phyloP scores from a whole-genome alignment of 2,113 vertebrate species.

The Ochotona princeps region DNA sequence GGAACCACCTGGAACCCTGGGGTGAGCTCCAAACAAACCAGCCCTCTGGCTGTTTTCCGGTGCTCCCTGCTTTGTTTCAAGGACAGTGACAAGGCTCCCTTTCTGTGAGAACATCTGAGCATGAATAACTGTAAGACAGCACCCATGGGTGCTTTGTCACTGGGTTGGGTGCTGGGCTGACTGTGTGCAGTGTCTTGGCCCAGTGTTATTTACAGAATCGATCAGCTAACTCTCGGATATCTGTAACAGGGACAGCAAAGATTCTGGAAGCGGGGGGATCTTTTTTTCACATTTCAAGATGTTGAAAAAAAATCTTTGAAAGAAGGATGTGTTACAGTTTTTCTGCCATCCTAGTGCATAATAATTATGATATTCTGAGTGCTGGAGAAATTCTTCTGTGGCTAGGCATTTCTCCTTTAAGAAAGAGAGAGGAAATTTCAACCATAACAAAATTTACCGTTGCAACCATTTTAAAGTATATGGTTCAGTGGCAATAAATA shows the following conservation, averaged over 20 bases:
- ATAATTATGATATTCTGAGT: background rate
- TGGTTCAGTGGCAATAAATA: background rate
- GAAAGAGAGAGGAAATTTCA: no score
- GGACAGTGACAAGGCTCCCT: background rate
- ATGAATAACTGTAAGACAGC: background rate
- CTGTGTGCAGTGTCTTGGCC: background rate
- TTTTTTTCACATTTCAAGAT: background rate
- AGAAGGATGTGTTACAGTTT: background rate
- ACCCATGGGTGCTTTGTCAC: background rate
- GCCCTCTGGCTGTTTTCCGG: background rate
- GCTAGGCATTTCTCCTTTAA: background rate
- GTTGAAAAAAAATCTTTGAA: background rate
- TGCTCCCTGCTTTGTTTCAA: background rate
- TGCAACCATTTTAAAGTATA: background rate
- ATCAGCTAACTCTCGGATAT: background rate
- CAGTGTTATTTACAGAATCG: background rate
- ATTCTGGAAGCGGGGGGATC: background rate
- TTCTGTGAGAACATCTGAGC: background rate
- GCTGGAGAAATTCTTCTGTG: constrained; percentile 19
- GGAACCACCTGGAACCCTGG: background rate
- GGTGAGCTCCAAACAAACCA: background rate
- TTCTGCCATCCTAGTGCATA: background rate
- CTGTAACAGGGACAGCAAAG: background rate
- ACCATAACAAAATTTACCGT: background rate
- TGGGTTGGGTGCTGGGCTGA: background rate